Conservation (phyloP, 2,113 vertebrate species). For the Microcebus ravelobensis region DNA sequence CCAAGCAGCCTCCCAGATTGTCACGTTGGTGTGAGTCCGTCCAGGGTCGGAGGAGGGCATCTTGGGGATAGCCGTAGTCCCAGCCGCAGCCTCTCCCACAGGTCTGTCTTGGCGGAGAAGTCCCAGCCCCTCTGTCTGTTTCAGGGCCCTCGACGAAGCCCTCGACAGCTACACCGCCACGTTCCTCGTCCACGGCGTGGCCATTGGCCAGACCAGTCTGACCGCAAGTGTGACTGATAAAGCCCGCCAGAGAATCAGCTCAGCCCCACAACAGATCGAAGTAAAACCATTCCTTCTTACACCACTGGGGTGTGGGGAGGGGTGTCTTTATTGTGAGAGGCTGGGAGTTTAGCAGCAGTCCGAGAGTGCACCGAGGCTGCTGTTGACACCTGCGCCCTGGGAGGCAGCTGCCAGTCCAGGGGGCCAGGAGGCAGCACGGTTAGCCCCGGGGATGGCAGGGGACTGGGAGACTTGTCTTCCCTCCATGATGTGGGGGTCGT, state of each 20-base stretch:
- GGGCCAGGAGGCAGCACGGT: neutral
- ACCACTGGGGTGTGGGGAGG: fast-evolving
- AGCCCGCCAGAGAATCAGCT: constrained; percentile 88
- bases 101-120: neutral
- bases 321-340: fast-evolving
- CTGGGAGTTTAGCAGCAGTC: neutral
- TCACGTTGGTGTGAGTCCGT: constrained; percentile 92
- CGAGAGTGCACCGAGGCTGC: neutral
- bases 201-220: constrained; percentile 93
- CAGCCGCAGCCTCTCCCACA: fast-evolving
- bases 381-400: neutral
- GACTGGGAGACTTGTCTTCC: fast-evolving
- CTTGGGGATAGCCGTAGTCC: fast-evolving
- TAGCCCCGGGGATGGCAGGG: neutral
- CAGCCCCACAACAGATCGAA: constrained; percentile 93
- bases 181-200: constrained; percentile 90
- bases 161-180: constrained; percentile 89
- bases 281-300: constrained; percentile 77
- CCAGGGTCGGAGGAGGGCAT: neutral
- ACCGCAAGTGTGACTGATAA: constrained; percentile 89
- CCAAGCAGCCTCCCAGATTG: constrained; percentile 90
- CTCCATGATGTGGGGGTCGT: neutral
- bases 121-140: neutral
- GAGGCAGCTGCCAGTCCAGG: neutral
- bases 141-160: constrained; percentile 87